Base-by-base conservation (phyloP, 2,888 invertebrate species). In the Megastigmus dorsalis region DNA sequence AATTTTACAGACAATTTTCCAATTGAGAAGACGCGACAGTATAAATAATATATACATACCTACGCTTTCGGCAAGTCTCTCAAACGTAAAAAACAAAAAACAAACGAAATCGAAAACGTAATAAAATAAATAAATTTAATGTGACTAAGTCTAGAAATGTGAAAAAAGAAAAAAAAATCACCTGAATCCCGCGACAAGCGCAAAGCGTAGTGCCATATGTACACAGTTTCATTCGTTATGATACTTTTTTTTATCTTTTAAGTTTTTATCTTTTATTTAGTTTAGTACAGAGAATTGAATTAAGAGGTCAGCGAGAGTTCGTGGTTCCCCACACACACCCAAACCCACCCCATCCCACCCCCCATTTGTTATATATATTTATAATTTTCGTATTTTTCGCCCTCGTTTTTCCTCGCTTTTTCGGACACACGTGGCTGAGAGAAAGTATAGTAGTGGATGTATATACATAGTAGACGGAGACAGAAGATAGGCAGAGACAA, bases 111-210 rank as follows among this genome's bases (percentile, higher is more conserved):
- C n/a, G n/a, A n/a, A n/a, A n/a, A n/a, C n/a, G n/a, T n/a, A 43
- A 41, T 18, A 28, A 30, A 23, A 20, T 13, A 45, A 72, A 52
- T 63, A 38, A 13, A 38, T 43, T 62, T 38, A 50, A 57, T 57
- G 48, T 66, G 43, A 13, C 54, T 63, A 50, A 36, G 38, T 50
- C 65, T 74, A 63, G 33, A 60, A 70, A 66, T 60, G 43, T 65
- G 33, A 33, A 67, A 68, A 41, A 20, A 36, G 26, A 66, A 57
- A 50, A 3, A 45, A 57, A 55, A 38, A 23, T 72, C 63, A 65
- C 60, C 62, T 65, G 60, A 66, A 73, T 50, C 26, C 67, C 75
- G 69, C 75, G 74, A 62, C 23, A 66, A 75, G 75, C 67, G 72
- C 63, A 72, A 75, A 72, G 63, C 75, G 13, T 67, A 65, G 63